Conservation (phyloP, 1,140 invertebrate genomes). For the Thereuonema tuberculata region DNA sequence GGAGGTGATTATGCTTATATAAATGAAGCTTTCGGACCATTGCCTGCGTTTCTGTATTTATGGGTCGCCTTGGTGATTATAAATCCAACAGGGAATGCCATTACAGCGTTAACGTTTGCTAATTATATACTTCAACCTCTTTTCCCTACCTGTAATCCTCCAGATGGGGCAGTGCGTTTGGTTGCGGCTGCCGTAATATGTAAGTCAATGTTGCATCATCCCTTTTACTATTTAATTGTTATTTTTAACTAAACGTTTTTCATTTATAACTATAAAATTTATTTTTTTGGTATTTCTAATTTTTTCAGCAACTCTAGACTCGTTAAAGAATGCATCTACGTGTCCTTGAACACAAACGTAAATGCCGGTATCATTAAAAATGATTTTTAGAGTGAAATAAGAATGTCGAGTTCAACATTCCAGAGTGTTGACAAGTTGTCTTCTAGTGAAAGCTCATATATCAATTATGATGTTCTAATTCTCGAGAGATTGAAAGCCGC, state of each 20-base stretch:
- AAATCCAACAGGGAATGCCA: constrained; percentile 73
- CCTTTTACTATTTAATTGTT: constrained; percentile 8
- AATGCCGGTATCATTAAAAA: too few relatives aligned
- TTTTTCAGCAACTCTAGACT: too few relatives aligned
- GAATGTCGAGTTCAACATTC: too few relatives aligned
- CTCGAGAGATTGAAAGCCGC: too few relatives aligned
- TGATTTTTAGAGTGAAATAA: too few relatives aligned
- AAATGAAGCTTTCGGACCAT: constrained; percentile 72
- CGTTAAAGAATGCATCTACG: too few relatives aligned
- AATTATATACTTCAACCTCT: constrained; percentile 75
- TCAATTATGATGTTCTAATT: too few relatives aligned
- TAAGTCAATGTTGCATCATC: too few relatives aligned
- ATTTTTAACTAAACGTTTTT: constrained; percentile 2
- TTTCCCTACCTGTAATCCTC: constrained; percentile 55
- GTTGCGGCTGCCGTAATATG: constrained; percentile 58
- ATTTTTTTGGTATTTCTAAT: background rate
- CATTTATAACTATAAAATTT: constrained; percentile 11
- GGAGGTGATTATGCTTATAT: constrained; percentile 92
- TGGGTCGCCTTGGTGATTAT: constrained; percentile 45
- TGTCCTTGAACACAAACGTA: too few relatives aligned
- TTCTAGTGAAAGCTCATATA: too few relatives aligned
- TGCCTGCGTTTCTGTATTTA: constrained; percentile 84
- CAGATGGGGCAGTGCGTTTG: constrained; percentile 48
- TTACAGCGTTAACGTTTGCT: constrained; percentile 81
- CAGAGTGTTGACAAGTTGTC: too few relatives aligned